Percentiles rank a stretch among this genome's conserved stretches.
These are phyloP conservation scores for Cephalopterus ornatus DNA, from an alignment of 2,113 vertebrate genomes.

Conservation along the genomic window DNA sequence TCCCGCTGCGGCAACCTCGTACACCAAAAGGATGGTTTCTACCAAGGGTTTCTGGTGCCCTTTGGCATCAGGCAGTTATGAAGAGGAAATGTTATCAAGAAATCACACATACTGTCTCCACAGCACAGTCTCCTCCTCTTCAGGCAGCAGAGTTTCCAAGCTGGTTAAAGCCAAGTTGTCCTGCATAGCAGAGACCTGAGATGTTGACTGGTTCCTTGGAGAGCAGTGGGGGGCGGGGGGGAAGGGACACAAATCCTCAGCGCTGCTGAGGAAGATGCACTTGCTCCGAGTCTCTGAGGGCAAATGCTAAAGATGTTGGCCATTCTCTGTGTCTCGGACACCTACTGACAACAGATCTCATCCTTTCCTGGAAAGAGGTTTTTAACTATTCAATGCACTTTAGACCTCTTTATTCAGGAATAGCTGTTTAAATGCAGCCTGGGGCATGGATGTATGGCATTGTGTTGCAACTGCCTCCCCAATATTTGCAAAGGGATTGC, in stretches of 20 bases:
- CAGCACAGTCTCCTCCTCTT: neutral
- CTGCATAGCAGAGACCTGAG: neutral
- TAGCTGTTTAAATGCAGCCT: neutral
- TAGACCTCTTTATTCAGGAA: conserved; percentile 7
- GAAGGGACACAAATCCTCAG: neutral
- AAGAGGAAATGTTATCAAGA: neutral
- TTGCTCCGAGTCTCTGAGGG: neutral
- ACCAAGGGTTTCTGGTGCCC: neutral
- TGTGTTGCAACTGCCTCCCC: conserved; percentile 11
- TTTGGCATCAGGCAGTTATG: neutral
- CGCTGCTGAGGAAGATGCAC: neutral
- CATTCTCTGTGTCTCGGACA: neutral
- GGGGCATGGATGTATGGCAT: neutral
- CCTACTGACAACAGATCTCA: neutral
- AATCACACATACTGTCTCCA: neutral
- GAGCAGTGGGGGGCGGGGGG: neutral
- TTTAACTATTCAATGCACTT: neutral
- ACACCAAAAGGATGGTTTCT: neutral
- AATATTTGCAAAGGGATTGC: conserved; percentile 29
- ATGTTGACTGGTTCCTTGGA: neutral
- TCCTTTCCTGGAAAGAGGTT: neutral
- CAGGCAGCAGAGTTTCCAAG: neutral
- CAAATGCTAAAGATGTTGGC: neutral
- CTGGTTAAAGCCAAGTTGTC: neutral
- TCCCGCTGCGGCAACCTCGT: neutral